Evolutionary conservation across 2,888 invertebrate species (phyloP), one percentile per base, ranked within the genome.

Genomic region (Campoplex capitator): DNA sequence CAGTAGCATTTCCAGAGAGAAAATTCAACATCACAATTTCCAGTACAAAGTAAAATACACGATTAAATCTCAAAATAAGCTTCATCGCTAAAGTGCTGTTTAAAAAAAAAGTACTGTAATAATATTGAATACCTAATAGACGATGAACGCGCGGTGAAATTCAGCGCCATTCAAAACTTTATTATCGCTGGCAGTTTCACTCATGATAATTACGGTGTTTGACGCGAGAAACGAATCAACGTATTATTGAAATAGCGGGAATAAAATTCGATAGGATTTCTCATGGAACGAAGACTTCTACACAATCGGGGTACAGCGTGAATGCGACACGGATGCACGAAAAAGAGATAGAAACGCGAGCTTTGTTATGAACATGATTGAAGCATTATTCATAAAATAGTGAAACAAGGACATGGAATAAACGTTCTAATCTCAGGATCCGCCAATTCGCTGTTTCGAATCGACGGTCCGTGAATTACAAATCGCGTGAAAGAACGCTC

Each of bases 401-500:
- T 3, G 62, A 45, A 75, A n/a, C 42, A 65, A 51, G 32, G n/a
- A n/a, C 48, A 48, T 18, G n/a, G n/a, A 38, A 48, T 23, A 2
- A 54, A 67, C 67, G 80, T 35, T 35, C 51, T 74, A 54, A 78
- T 75, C 54, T 62, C 73, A 54, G 76, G 79, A 86, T 83, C 58
- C 83, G 76, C 67, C 76, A 83, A 76, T 83, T 83, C 48, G 56
- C 62, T 77, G 79, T 76, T 56, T 32, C 35, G 75, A 84, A 78
- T 84, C 77, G 80, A 70, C 78, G 65, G 86, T 78, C 81, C 70
- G 78, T 81, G 73, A 82, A 81, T 87, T 78, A 74, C 77, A 70
- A 81, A 82, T 87, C 74, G 84, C 74, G 62, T 84, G 56, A 54
- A 77, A 68, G 28, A 81, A 86, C 45, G 86, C 84, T 84, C 80